Base-by-base conservation (phyloP, 2,113 vertebrate species). In the Heptranchias perlo region DNA sequence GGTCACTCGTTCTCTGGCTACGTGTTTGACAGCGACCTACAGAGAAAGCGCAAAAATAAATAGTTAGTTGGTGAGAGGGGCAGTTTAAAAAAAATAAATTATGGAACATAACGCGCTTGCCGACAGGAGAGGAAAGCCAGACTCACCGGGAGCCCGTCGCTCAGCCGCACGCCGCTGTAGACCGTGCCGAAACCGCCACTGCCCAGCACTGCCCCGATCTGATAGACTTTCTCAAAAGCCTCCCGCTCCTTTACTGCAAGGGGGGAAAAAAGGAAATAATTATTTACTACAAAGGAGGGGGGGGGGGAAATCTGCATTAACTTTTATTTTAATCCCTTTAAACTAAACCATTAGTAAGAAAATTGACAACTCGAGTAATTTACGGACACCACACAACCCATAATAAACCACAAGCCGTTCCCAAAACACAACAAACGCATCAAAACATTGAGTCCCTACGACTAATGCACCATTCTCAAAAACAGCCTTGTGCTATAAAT, bases 121-220 rank as follows among this genome's bases (percentile, higher is more conserved):
- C 35, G 35, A 25, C n/a, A 69, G 35, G 47, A 35, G 6, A 31
- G 25, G 64, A 4, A 82, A 44, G 64, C n/a, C 47, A 93, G 28
- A 31, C 98, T 99, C 97, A 99, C 99, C 98, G 98, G 98, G 97
- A 99, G 97, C 96, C 98, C 98, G 97, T 99, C 99, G 28, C 98
- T 98, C 96, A 99, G 96, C 96, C 99, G 97, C 97, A 96, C 99
- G 58, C 99, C 99, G 44, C 98, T 98, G 97, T 99, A 99, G 69
- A 99, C 99, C 0, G 99, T 99, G 54, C 99, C 99, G 94, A 99
- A 99, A 0, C 99, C 99, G 0, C 99, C 99, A 96, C 99, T 99
- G 95, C 99, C 99, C 96, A 99, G 97, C 76, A 99, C 99, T 0
- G 99, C 98, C 91, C 99, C 99, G 97, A 99, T 98, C 76, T 99